These are phyloP conservation scores for Argynnis bischoffii DNA, from an alignment of 2,888 invertebrate species.

Conservation along the genomic window DNA sequence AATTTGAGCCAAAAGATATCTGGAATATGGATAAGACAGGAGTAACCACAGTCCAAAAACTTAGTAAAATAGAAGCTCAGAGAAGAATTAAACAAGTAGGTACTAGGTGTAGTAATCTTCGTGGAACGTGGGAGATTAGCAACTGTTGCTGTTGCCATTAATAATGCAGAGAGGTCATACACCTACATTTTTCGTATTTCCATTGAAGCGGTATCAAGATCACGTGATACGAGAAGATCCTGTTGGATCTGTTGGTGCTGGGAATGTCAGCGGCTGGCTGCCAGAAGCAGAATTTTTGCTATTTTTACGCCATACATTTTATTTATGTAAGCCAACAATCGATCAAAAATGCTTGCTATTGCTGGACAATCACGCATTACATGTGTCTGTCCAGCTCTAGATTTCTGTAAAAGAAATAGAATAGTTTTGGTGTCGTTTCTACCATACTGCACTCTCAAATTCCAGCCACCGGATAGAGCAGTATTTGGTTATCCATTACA, in stretches of 20 bases:
- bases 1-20: constrained; percentile 33
- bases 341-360: constrained; percentile 26
- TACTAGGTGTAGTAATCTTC: no score
- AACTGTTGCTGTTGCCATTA: neutral
- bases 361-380: constrained; percentile 38
- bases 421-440: constrained; percentile 37
- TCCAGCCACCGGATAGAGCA: constrained; percentile 36
- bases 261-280: constrained; percentile 37
- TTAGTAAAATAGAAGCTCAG: constrained; percentile 21
- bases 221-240: constrained; percentile 32
- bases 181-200: constrained; percentile 4
- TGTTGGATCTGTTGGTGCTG: constrained; percentile 27
- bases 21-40: constrained; percentile 40
- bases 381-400: constrained; percentile 36
- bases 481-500: constrained; percentile 35
- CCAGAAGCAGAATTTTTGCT: constrained; percentile 34
- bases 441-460: constrained; percentile 37
- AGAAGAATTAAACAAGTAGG: no score
- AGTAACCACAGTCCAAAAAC: constrained; percentile 37
- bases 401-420: constrained; percentile 39
- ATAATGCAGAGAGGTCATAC: neutral
- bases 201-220: constrained; percentile 34
- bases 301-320: no score
- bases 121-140: no score
- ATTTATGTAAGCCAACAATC: no score